Evolutionary conservation across 2,113 vertebrate genomes (phyloP).

Genomic region (Labeo catla): DNA sequence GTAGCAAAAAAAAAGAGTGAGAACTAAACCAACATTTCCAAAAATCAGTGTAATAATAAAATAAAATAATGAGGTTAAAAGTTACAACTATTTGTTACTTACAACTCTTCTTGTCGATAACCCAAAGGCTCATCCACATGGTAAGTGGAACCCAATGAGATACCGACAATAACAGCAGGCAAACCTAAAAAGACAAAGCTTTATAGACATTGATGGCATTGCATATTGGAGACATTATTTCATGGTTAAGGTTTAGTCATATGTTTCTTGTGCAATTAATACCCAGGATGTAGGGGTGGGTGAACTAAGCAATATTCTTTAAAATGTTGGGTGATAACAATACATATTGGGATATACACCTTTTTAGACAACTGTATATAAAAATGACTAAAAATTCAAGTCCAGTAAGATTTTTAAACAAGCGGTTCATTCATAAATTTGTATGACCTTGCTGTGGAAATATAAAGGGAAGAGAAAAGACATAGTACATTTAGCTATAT

Average conservation of each 20-base stretch:
- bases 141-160: slow-evolving; percentile 63
- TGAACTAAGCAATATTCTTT: background rate
- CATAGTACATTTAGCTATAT: background rate
- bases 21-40: background rate
- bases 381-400: too few species aligned
- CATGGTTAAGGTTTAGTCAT: background rate
- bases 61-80: too few species aligned
- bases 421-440: too few species aligned
- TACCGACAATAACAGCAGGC: slow-evolving; percentile 61
- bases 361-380: too few species aligned
- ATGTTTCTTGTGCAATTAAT: background rate
- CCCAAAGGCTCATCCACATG: slow-evolving; percentile 53
- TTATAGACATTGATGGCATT: background rate
- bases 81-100: slow-evolving; percentile 26
- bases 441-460: too few species aligned
- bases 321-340: too few species aligned
- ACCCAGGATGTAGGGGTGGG: background rate
- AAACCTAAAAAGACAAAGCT: slow-evolving; percentile 57
- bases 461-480: too few species aligned
- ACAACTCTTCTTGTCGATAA: slow-evolving; percentile 73
- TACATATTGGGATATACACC: too few species aligned
- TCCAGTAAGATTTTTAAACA: too few species aligned
- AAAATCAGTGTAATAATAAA: background rate
- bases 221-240: background rate
- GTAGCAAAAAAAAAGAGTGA: slow-evolving; percentile 1